Percentiles rank a stretch among this genome's conserved stretches.
Conservation (phyloP, 1,140 invertebrate genomes). For the Coenobita brevimanus region DNA sequence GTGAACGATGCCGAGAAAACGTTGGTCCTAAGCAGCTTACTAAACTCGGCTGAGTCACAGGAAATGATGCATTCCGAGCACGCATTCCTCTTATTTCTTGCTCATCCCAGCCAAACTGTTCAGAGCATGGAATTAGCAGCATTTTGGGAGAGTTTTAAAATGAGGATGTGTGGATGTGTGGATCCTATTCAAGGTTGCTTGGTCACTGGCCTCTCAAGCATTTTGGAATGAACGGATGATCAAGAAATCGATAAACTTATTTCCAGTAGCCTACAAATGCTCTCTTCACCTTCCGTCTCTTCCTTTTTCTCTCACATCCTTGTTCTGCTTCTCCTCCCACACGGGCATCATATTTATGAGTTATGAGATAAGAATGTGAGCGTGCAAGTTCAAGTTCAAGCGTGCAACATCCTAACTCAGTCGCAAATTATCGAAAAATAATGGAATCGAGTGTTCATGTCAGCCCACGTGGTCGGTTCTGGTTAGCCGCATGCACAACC, state of each 20-base stretch:
- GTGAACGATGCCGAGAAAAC: no score
- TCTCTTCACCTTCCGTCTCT: not conserved
- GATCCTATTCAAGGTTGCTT: not conserved
- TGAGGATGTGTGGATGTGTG: conserved; percentile 18
- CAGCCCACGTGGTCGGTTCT: no score
- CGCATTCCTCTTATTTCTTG: not conserved
- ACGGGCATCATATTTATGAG: conserved; percentile 29
- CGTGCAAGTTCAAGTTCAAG: not conserved
- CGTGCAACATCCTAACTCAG: no score
- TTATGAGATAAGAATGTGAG: conserved; percentile 41
- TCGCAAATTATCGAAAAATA: no score
- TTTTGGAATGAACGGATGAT: conserved; percentile 11
- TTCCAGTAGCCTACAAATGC: not conserved
- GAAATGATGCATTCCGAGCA: not conserved
- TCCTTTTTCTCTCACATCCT: not conserved
- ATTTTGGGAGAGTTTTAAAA: not conserved
- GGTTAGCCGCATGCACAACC: no score
- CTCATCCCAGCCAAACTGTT: no score
- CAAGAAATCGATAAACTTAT: conserved; percentile 25
- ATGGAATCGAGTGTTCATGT: no score
- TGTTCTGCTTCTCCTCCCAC: conserved; percentile 19
- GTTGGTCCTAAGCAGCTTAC: no score
- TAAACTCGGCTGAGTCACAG: not conserved
- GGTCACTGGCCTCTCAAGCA: not conserved
- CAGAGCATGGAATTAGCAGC: no score